A percentile compares a stretch with the other conserved stretches of the same genome.
phyloP scores from a whole-genome alignment of 2,888 invertebrate species.

The Myopa tessellatipennis region DNA sequence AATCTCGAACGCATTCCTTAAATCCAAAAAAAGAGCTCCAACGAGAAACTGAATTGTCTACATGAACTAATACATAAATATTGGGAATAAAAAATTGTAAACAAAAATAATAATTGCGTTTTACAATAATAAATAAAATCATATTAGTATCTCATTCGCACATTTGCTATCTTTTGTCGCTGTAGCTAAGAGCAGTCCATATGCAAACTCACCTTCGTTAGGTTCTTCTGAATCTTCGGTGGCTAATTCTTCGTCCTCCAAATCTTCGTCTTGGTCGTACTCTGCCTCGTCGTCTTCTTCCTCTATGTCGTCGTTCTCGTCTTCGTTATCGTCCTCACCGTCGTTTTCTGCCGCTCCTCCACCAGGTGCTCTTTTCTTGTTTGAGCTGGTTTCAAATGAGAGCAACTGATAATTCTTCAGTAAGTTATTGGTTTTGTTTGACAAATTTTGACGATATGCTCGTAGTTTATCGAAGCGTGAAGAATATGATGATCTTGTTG shows the following conservation, averaged over 20 bases:
- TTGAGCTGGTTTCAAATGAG: constrained; percentile 41
- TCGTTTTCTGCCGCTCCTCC: constrained; percentile 53
- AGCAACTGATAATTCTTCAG: constrained; percentile 54
- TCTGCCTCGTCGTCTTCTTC: constrained; percentile 51
- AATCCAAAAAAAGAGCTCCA: neutral
- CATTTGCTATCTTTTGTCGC: constrained; percentile 35
- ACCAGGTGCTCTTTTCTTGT: constrained; percentile 36
- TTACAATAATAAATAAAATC: constrained; percentile 3
- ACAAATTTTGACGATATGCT: constrained; percentile 56
- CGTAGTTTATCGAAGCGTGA: constrained; percentile 51
- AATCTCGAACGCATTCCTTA: neutral
- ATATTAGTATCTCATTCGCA: neutral
- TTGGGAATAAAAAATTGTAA: constrained; percentile 21
- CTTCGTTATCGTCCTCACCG: constrained; percentile 56
- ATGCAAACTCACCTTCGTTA: constrained; percentile 47
- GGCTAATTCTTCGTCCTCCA: constrained; percentile 51
- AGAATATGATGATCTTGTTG: constrained; percentile 20
- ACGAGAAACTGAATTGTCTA: constrained; percentile 3
- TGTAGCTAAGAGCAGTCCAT: constrained; percentile 12
- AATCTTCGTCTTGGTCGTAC: constrained; percentile 51
- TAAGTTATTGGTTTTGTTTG: constrained; percentile 35
- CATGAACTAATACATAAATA: constrained; percentile 7
- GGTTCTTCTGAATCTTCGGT: constrained; percentile 52
- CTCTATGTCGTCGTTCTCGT: constrained; percentile 57
- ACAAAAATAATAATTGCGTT: constrained; percentile 32